phyloP scores from a whole-genome alignment of 2,113 vertebrate genomes.

The Myrmophylax atrothorax region DNA sequence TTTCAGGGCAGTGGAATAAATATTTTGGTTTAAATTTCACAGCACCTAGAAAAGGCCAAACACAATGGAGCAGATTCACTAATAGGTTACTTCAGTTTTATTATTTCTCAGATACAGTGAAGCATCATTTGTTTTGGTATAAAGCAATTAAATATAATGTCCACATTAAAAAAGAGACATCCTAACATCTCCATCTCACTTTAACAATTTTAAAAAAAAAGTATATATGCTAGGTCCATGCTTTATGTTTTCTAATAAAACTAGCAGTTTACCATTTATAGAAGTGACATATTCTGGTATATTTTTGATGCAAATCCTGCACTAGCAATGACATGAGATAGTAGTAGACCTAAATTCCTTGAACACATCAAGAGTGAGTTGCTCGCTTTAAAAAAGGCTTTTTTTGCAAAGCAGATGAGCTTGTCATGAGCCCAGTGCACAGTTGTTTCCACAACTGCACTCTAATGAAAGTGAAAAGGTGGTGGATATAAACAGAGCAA shows the following conservation, averaged over 20 bases:
- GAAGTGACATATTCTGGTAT: not conserved
- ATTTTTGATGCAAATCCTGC: not conserved
- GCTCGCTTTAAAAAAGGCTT: not conserved
- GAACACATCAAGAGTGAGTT: not conserved
- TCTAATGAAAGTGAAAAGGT: not conserved
- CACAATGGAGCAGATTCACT: not conserved
- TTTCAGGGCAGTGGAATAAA: not conserved
- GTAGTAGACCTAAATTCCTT: not conserved
- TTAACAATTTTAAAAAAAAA: not conserved
- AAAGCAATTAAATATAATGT: not conserved
- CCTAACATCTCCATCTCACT: not conserved
- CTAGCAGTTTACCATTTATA: not conserved
- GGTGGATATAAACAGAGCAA: not conserved
- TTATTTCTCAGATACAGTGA: not conserved
- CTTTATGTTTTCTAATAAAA: not conserved
- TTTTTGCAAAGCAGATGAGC: not conserved
- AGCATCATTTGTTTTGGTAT: not conserved
- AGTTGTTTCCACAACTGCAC: not conserved
- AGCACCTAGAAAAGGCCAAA: not conserved
- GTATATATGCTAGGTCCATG: not conserved
- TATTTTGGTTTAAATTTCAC: constrained; percentile 18
- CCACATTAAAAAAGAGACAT: not conserved
- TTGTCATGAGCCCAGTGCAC: not conserved
- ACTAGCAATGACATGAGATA: not conserved
- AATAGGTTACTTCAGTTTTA: not conserved